Evolutionary conservation across 1,140 invertebrate genomes (phyloP), one percentile per base, ranked within the genome.

Genomic region (Heliconius nattereri): DNA sequence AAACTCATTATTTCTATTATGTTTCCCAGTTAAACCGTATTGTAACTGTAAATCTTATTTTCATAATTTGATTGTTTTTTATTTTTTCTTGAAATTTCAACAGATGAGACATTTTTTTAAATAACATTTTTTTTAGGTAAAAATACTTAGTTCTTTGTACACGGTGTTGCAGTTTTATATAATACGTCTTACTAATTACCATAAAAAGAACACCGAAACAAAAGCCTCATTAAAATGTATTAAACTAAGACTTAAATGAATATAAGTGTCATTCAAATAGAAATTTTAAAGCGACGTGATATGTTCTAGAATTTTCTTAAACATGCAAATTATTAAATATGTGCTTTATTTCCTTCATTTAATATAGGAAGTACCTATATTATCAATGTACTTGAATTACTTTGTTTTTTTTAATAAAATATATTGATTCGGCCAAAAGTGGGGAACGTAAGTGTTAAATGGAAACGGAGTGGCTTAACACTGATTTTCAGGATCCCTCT

Each of bases 191-290:
- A 70, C 57, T 60, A 81, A 81, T 81, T 81, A 78, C 72, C 76
- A 78, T 81, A 16, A 77, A 78, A 78, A 75, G 75, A 77, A 77
- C 57, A 71, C 71, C 40, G 60, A 75, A 74, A 54, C 73, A 78
- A 76, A 72, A 71, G 78, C 71, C 79, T 77, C 57, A 81, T 81
- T 74, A 81, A 81, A 75, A 78, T 78, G 40, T 66, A 76, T 45
- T 54, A 66, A 35, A 35, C 32, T 35, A 35, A 35, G 40, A 26
- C 52, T 52, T 73, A 57, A 66, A 75, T n/a, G 70, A 11, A 70
- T 71, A 26, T 26, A 29, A 57, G 20, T 57, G n/a, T 11, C 23
- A 66, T 16, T 13, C 23, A 66, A 26, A 66, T 66, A 66, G 60
- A 23, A 57, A 57, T 57, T 66, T 7, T 66, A 66, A 29, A 13